Conservation (phyloP, 1,140 invertebrate genomes). For the Andrena cerasifolii region DNA sequence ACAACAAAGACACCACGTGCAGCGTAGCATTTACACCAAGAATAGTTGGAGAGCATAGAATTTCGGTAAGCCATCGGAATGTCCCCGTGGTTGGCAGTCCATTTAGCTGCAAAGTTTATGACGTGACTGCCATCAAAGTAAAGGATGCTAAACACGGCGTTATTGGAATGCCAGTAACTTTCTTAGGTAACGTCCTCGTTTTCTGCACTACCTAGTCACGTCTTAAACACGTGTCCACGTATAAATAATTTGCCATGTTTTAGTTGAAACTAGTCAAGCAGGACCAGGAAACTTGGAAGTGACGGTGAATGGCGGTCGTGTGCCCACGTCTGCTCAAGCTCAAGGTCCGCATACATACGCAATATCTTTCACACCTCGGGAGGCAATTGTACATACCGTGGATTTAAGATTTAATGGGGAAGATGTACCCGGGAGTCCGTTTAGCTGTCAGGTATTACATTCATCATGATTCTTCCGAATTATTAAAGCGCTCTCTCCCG, state of each 20-base stretch:
- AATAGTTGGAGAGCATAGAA: slow-evolving; percentile 94
- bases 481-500: no score
- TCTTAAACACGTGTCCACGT: no score
- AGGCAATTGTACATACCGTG: slow-evolving; percentile 94
- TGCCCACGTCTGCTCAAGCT: slow-evolving; percentile 96
- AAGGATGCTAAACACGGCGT: slow-evolving; percentile 95
- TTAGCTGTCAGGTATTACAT: slow-evolving; percentile 86
- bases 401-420: slow-evolving; percentile 98
- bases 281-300: slow-evolving; percentile 98
- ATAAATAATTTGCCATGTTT: slow-evolving; percentile 38
- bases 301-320: slow-evolving; percentile 97
- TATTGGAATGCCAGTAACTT: slow-evolving; percentile 96
- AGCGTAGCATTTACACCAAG: slow-evolving; percentile 93
- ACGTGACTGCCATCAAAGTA: slow-evolving; percentile 96
- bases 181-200: slow-evolving; percentile 87
- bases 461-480: no score
- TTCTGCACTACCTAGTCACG: no score
- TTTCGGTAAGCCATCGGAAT: slow-evolving; percentile 91
- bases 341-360: slow-evolving; percentile 98
- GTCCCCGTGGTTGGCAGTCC: slow-evolving; percentile 92
- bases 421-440: slow-evolving; percentile 94
- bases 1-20: slow-evolving; percentile 90
- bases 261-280: slow-evolving; percentile 98
- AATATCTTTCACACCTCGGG: slow-evolving; percentile 97
- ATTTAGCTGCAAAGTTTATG: slow-evolving; percentile 97